Evolutionary conservation across 2,888 invertebrate species (phyloP).

Genomic region (Frankliniella intonsa): DNA sequence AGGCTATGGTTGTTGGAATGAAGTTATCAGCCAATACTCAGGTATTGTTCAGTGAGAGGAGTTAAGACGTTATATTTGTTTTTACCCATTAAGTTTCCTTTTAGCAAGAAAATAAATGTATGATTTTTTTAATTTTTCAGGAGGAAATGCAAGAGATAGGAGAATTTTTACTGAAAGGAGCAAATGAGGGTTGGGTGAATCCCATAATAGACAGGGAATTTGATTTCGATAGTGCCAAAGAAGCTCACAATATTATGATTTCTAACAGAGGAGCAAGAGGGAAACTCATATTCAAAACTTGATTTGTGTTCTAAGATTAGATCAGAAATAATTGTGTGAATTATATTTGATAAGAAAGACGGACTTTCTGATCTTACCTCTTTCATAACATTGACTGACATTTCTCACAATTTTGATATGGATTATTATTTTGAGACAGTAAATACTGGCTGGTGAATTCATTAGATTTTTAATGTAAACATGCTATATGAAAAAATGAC

Average conservation of each 20-base stretch:
- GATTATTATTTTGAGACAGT: too few species aligned
- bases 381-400: too few species aligned
- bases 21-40: conserved; percentile 39
- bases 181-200: neutral
- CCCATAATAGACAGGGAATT: neutral
- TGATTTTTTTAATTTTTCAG: neutral
- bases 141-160: conserved; percentile 17
- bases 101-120: neutral
- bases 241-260: neutral
- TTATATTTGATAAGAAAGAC: too few species aligned
- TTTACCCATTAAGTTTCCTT: neutral
- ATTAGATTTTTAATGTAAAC: too few species aligned
- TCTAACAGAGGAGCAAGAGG: conserved; percentile 30
- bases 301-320: neutral
- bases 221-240: conserved; percentile 9
- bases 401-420: too few species aligned
- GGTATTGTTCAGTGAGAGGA: conserved; percentile 30
- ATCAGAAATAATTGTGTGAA: neutral
- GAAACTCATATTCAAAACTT: neutral
- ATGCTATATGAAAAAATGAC: neutral
- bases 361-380: too few species aligned
- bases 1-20: conserved; percentile 46
- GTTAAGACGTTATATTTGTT: too few species aligned
- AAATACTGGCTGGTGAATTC: too few species aligned
- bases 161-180: neutral